Base-by-base conservation (phyloP, 2,797 vertebrate genomes). In the Todus mexicanus region DNA sequence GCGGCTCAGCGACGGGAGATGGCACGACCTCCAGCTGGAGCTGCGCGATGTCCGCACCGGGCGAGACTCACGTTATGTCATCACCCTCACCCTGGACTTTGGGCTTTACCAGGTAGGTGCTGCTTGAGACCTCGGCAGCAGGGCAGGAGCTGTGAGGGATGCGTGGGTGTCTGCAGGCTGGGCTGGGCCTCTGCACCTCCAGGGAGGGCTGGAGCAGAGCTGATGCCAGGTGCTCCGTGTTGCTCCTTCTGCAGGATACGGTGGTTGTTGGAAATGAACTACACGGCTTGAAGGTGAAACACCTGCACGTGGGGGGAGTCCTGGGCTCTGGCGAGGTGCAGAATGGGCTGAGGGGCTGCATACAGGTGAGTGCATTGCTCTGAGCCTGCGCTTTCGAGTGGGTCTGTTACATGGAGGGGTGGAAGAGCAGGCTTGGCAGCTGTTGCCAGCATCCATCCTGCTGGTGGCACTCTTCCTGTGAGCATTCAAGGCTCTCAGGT, bases 11-110 rank as follows among this genome's bases (percentile, higher is more conserved):
- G 99, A 99, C 27, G 99, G 99, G 42, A 98, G 80, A n/a, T 99
- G 99, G 99, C 99, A 99, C 0, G 98, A 99, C 96, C 97, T 99
- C 54, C 99, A 98, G 95, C 97, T 99, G 94, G 99, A 99, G 96
- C 97, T 99, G 85, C 98, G 98, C 61, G 99, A 99, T 1, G 98
- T 98, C 66, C 98, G 96, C 86, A 98, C 98, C 3, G 98, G 99
- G 38, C 97, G 98, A 10, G 98, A 98, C 85, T 98, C 98, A 0
- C 98, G 98, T 80, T 99, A 99, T 1, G 97, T 99, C 16, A 98
- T 99, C 84, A 99, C 98, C 10, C 97, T 99, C 72, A 98, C 98
- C 33, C 95, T 99, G 42, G 99, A 99, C 97, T 99, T 99, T 7
- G 99, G 98, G 81, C 98, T 99, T 37, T 99, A 99, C 95, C 99